Evolutionary conservation across 2,888 invertebrate genomes (phyloP).

Genomic region (Leptinotarsa juncta): DNA sequence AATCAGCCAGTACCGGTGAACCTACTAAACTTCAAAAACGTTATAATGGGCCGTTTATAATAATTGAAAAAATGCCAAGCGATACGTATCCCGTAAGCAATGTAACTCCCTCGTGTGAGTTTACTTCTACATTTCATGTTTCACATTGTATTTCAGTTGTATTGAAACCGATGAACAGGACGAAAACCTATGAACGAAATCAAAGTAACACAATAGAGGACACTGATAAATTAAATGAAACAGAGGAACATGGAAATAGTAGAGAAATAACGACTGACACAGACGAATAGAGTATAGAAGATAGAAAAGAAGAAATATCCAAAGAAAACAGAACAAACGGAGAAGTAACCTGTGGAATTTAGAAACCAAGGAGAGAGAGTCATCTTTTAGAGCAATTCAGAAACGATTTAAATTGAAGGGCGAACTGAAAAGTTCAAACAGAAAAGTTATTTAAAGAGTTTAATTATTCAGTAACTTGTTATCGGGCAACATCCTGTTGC

Average conservation of each 20-base stretch:
- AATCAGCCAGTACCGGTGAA: slow-evolving; percentile 15
- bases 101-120: neutral
- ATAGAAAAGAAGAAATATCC: too few species aligned
- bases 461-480: too few species aligned
- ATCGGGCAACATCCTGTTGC: too few species aligned
- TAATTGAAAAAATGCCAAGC: slow-evolving; percentile 8
- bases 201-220: neutral
- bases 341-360: too few species aligned
- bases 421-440: too few species aligned
- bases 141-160: neutral
- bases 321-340: too few species aligned
- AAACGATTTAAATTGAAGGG: too few species aligned
- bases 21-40: slow-evolving; percentile 20
- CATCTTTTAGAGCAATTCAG: too few species aligned
- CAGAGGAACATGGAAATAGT: neutral
- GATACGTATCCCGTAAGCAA: slow-evolving; percentile 20
- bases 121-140: slow-evolving; percentile 13
- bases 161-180: too few species aligned
- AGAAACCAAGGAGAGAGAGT: too few species aligned
- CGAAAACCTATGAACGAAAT: neutral
- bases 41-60: slow-evolving; percentile 20
- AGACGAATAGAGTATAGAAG: too few species aligned
- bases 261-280: neutral
- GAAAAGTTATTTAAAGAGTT: too few species aligned
- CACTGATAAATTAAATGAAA: neutral